Percentiles rank a stretch among this genome's conserved stretches.
These are phyloP conservation scores for Blomia tropicalis DNA, from an alignment of 2,888 invertebrate genomes.

Conservation along the genomic window DNA sequence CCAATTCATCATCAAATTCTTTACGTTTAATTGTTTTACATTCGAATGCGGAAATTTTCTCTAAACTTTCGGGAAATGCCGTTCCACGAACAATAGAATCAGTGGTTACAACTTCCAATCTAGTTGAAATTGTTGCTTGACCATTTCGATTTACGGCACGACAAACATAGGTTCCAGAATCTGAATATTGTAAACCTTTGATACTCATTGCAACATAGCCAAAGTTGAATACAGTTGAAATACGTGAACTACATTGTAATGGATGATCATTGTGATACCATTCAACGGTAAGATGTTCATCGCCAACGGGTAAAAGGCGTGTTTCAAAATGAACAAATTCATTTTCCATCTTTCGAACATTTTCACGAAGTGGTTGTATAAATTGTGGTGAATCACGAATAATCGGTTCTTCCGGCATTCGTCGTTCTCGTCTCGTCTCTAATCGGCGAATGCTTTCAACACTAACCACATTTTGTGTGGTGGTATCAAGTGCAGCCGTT, in stretches of 20 bases:
- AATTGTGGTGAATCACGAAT: slow-evolving; percentile 65
- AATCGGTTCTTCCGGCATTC: slow-evolving; percentile 43
- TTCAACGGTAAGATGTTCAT: slow-evolving; percentile 81
- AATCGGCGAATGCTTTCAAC: slow-evolving; percentile 76
- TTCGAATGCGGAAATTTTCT: slow-evolving; percentile 77
- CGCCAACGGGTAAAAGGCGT: slow-evolving; percentile 78
- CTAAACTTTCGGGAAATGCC: slow-evolving; percentile 75
- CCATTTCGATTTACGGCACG: slow-evolving; percentile 71
- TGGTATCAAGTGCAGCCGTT: slow-evolving; percentile 51
- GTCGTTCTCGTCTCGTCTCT: slow-evolving; percentile 67
- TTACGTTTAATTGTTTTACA: slow-evolving; percentile 35
- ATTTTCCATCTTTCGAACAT: slow-evolving; percentile 47
- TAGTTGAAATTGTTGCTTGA: slow-evolving; percentile 61
- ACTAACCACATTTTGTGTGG: slow-evolving; percentile 81
- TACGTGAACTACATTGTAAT: slow-evolving; percentile 78
- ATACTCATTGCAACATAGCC: slow-evolving; percentile 87
- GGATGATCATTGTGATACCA: slow-evolving; percentile 65
- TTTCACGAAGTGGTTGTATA: slow-evolving; percentile 61
- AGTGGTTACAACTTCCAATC: slow-evolving; percentile 41
- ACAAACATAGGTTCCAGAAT: slow-evolving; percentile 75
- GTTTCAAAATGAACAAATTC: slow-evolving; percentile 78
- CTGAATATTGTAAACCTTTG: slow-evolving; percentile 70
- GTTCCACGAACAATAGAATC: slow-evolving; percentile 44
- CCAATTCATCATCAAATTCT: slow-evolving; percentile 32
- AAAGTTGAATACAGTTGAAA: slow-evolving; percentile 81